Percentiles rank a stretch among this genome's conserved stretches.
phyloP scores from a whole-genome alignment of 2,113 vertebrate genomes.

The Prolemur simus region DNA sequence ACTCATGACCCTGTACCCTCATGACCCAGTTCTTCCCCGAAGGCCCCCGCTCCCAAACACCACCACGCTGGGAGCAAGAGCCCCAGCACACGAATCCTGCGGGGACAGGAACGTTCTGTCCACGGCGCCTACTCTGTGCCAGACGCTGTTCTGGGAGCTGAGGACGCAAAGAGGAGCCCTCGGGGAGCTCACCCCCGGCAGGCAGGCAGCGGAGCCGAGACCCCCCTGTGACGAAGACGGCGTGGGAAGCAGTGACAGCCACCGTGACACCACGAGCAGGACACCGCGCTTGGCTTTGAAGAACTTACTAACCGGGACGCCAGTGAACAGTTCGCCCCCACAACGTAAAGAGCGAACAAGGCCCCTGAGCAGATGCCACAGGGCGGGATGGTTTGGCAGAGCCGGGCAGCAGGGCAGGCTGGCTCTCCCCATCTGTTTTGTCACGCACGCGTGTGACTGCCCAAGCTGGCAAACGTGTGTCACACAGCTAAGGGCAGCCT shows the following conservation, averaged over 20 bases:
- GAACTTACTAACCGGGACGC: background rate
- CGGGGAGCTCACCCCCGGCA: background rate
- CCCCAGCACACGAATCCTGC: background rate
- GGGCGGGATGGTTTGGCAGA: background rate
- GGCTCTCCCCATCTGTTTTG: no score
- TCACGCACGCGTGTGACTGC: no score
- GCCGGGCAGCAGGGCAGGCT: no score
- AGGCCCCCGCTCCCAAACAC: background rate
- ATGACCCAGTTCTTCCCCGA: background rate
- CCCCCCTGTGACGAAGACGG: fast-evolving
- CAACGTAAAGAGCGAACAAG: background rate
- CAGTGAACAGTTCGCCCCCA: background rate
- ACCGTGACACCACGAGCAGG: background rate
- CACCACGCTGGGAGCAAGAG: background rate
- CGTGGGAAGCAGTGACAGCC: background rate
- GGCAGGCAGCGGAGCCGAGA: no score
- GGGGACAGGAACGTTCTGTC: background rate
- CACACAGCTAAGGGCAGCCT: no score
- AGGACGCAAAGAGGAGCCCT: background rate
- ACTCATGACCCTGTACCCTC: background rate
- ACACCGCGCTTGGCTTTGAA: background rate
- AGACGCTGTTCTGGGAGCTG: background rate
- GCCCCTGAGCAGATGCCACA: background rate
- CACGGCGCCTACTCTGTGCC: background rate
- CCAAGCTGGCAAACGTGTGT: no score